Evolutionary conservation across 2,797 vertebrate genomes (phyloP), one percentile per base, ranked within the genome.

Genomic region (Acipenser transmontanus): DNA sequence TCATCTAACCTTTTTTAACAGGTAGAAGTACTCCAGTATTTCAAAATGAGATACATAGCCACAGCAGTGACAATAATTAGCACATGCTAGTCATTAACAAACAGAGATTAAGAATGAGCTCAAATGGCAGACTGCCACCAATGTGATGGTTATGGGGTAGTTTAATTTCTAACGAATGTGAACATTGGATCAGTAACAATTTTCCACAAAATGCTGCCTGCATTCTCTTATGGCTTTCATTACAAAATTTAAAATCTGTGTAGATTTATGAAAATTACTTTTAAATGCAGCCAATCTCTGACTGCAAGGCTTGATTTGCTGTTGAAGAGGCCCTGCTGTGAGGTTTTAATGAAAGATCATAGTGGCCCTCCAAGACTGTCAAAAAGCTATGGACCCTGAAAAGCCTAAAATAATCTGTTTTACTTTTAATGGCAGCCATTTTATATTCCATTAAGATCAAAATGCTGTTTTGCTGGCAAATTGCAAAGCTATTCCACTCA

Each of bases 401-500:
- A 94, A 91, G 91, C 91, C 89, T 88, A 88, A 93, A 94, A 92
- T 95, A 95, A 96, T 95, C 93, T 92, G 91, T 93, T 93, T 92
- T 94, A 90, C 89, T 95, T 96, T 93, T 98, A 96, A 97, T 96
- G 92, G 94, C 89, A 92, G 89, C 91, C 93, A 95, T 98, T 97
- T 96, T 95, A 95, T 94, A 93, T 97, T 98, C 34, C 94, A 96
- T 98, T 97, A 95, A 93, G 91, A 95, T 96, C 93, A 95, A 96
- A 98, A 97, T 95, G 93, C 88, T 91, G 91, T 93, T 94, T 93
- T 93, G 88, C 89, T 91, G 92, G 93, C 91, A 96, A 97, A 96
- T 96, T 96, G 94, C 91, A 92, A 96, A 96, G 94, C 94, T 94
- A 95, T 97, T 97, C 91, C 89, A 90, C 85, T 94, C 95, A 94